Conservation (phyloP, 37 sponge, comb jelly and placozoan genomes). For the Eunapius fragilis region DNA sequence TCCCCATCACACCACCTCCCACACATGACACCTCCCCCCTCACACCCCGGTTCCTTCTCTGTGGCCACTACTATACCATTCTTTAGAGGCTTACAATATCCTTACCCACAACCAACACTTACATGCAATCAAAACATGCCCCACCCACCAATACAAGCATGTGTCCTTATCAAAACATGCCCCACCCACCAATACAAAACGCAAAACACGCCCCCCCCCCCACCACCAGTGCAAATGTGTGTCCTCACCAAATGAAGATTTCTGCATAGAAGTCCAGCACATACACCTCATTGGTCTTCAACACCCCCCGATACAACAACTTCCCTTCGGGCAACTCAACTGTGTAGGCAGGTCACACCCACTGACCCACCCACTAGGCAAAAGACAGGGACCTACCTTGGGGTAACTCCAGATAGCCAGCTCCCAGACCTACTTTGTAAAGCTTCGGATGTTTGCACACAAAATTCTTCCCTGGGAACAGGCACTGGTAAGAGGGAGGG, state of each 20-base stretch:
- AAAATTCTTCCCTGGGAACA: background rate
- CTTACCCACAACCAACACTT: too few relatives aligned
- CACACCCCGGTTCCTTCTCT: too few relatives aligned
- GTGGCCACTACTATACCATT: too few relatives aligned
- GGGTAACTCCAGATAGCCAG: conserved; percentile 94
- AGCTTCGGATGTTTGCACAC: conserved; percentile 18
- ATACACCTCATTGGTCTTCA: conserved; percentile 79
- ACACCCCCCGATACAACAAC: conserved; percentile 16
- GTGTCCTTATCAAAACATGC: too few relatives aligned
- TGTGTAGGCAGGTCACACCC: background rate
- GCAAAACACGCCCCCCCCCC: background rate
- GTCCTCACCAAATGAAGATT: conserved; percentile 87
- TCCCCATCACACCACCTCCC: too few relatives aligned
- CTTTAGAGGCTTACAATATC: too few relatives aligned
- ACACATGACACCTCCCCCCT: too few relatives aligned
- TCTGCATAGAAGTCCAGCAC: conserved; percentile 84
- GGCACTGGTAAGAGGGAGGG: background rate
- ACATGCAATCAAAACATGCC: too few relatives aligned
- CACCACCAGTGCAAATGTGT: background rate
- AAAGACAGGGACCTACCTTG: conserved; percentile 50
- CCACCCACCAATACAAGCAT: too few relatives aligned
- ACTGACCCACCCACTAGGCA: background rate
- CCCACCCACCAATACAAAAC: too few relatives aligned
- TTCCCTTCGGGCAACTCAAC: conserved; percentile 48
- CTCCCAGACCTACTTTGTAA: conserved; percentile 81